Evolutionary conservation across 2,888 invertebrate species (phyloP).

Genomic region (Stenodera caucasica): DNA sequence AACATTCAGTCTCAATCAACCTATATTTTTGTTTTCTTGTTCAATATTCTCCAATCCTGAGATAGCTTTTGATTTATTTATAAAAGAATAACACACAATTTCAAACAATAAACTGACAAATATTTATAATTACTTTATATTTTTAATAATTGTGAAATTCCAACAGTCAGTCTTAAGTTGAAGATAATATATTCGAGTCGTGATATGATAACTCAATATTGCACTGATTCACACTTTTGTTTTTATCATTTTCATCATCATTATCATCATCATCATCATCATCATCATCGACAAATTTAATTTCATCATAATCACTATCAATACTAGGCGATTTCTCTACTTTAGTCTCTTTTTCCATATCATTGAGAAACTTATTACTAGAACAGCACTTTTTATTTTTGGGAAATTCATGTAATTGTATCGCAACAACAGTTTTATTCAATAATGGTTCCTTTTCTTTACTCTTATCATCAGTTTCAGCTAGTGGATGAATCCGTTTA

Average conservation of each 20-base stretch:
- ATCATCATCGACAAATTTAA: conserved; percentile 73
- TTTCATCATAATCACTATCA: conserved; percentile 64
- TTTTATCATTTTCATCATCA: conserved; percentile 62
- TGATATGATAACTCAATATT: conserved; percentile 53
- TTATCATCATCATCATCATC: conserved; percentile 64
- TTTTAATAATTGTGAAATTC: conserved; percentile 17
- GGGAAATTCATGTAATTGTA: conserved; percentile 48
- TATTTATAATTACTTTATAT: conserved; percentile 16
- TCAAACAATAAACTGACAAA: conserved; percentile 6
- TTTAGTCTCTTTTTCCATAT: conserved; percentile 66
- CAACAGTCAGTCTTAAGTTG: conserved; percentile 44
- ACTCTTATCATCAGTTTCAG: conserved; percentile 32
- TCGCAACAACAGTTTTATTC: conserved; percentile 37
- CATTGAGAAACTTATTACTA: conserved; percentile 31
- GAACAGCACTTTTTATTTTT: conserved; percentile 28
- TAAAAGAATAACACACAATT: conserved; percentile 10
- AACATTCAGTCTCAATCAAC: conserved; percentile 38
- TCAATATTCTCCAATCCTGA: conserved; percentile 28
- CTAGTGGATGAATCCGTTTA: conserved; percentile 39
- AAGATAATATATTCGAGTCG: conserved; percentile 52
- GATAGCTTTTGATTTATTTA: conserved; percentile 31
- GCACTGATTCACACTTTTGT: conserved; percentile 48
- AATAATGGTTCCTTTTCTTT: conserved; percentile 40
- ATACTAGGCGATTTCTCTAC: conserved; percentile 67
- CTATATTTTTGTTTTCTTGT: background rate